Conservation (phyloP, 2,888 invertebrate species). For the Sycophila texana region DNA sequence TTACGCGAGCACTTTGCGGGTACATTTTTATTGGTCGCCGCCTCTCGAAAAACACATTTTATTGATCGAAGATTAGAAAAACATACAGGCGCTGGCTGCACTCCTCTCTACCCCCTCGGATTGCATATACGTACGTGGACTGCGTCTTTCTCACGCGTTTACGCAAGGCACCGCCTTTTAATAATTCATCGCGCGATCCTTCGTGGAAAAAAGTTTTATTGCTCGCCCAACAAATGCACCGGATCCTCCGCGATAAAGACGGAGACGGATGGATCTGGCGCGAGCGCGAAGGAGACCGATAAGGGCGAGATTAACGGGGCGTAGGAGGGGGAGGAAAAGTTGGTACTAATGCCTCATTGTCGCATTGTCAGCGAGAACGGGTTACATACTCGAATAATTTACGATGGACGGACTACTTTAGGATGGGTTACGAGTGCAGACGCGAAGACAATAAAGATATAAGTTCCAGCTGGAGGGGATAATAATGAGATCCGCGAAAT, state of each 20-base stretch:
- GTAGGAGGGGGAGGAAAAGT: slow-evolving; percentile 47
- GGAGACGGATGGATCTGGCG: slow-evolving; percentile 11
- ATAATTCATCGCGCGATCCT: slow-evolving; percentile 47
- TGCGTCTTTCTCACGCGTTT: slow-evolving; percentile 29
- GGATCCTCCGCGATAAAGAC: not conserved
- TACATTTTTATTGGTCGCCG: slow-evolving; percentile 37
- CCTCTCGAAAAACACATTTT: slow-evolving; percentile 35
- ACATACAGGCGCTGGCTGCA: slow-evolving; percentile 13
- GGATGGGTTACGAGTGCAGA: not conserved
- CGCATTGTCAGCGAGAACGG: slow-evolving; percentile 39
- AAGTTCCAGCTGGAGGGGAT: no score
- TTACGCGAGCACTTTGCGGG: slow-evolving; percentile 1
- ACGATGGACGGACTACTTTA: slow-evolving; percentile 48
- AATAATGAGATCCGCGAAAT: no score
- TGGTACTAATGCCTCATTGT: slow-evolving; percentile 56
- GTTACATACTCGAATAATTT: slow-evolving; percentile 22
- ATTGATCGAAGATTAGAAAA: slow-evolving; percentile 48
- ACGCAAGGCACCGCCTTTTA: slow-evolving; percentile 29
- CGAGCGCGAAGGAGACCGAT: slow-evolving; percentile 21
- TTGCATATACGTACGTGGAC: slow-evolving; percentile 1
- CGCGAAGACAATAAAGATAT: not conserved
- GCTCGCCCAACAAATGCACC: slow-evolving; percentile 13
- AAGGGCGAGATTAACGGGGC: slow-evolving; percentile 41
- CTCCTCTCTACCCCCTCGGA: not conserved
- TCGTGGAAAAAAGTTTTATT: slow-evolving; percentile 43